Evolutionary conservation across 2,888 invertebrate species (phyloP).

Genomic region (Hydropsyche betteni): DNA sequence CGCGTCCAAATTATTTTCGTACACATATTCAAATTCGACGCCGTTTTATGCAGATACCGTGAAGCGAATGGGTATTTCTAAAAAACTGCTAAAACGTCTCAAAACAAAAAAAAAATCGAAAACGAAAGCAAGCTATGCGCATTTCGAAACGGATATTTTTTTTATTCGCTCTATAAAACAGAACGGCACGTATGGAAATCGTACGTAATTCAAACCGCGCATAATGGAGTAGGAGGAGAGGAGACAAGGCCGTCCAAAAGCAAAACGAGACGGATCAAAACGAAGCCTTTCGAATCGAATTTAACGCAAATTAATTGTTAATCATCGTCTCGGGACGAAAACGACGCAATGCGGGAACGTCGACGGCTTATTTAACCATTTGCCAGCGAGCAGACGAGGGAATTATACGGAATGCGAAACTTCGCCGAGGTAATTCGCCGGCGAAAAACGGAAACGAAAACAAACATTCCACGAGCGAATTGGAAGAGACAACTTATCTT

Average conservation of each 20-base stretch:
- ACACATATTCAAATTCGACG: neutral
- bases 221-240: neutral
- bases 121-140: conserved; percentile 38
- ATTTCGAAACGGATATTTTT: conserved; percentile 40
- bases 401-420: too few relatives aligned
- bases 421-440: too few relatives aligned
- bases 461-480: too few relatives aligned
- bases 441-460: too few relatives aligned
- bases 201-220: conserved; percentile 27
- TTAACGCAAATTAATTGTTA: too few relatives aligned
- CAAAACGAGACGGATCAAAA: neutral
- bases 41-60: conserved; percentile 6
- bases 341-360: too few relatives aligned
- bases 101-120: conserved; percentile 9
- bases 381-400: too few relatives aligned
- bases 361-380: too few relatives aligned
- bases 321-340: too few relatives aligned
- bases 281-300: too few relatives aligned
- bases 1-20: neutral
- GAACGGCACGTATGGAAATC: neutral
- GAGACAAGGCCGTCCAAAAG: conserved; percentile 24
- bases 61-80: conserved; percentile 1
- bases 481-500: too few relatives aligned
- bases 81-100: neutral
- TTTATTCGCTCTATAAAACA: conserved; percentile 43